Percentiles rank a stretch among this genome's conserved stretches.
Conservation (phyloP, 2,797 vertebrate species). For the Emys orbicularis region DNA sequence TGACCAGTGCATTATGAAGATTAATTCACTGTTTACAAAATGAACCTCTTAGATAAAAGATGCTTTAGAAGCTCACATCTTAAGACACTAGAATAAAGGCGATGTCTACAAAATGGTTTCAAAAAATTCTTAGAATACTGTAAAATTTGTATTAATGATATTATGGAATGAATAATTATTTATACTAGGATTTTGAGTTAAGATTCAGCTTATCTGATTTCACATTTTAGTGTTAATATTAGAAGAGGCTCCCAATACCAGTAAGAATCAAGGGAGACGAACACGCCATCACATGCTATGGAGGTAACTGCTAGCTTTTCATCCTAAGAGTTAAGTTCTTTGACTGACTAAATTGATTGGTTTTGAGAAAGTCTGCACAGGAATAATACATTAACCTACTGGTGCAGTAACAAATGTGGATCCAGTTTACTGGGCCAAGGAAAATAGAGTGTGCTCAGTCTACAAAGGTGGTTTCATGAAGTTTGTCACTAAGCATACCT, state of each 20-base stretch:
- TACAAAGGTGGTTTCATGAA: neutral
- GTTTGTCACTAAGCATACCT: neutral
- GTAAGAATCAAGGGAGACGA: neutral
- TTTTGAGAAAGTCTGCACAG: neutral
- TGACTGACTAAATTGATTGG: neutral
- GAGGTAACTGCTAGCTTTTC: neutral
- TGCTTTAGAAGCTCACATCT: neutral
- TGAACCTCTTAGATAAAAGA: neutral
- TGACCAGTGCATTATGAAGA: neutral
- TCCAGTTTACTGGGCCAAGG: neutral
- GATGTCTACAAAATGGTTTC: neutral
- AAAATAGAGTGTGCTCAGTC: neutral
- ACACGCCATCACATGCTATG: neutral
- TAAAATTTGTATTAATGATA: neutral
- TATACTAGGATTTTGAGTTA: neutral
- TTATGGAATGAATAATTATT: neutral
- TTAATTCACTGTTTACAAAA: neutral
- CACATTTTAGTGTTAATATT: neutral
- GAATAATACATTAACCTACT: neutral
- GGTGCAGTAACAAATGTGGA: neutral
- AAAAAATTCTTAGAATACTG: neutral
- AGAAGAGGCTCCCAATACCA: neutral
- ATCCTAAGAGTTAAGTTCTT: neutral
- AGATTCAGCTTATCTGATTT: neutral
- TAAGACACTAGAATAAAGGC: accelerated